phyloP scores from a whole-genome alignment of 2,113 vertebrate genomes.

The Saguinus midas region DNA sequence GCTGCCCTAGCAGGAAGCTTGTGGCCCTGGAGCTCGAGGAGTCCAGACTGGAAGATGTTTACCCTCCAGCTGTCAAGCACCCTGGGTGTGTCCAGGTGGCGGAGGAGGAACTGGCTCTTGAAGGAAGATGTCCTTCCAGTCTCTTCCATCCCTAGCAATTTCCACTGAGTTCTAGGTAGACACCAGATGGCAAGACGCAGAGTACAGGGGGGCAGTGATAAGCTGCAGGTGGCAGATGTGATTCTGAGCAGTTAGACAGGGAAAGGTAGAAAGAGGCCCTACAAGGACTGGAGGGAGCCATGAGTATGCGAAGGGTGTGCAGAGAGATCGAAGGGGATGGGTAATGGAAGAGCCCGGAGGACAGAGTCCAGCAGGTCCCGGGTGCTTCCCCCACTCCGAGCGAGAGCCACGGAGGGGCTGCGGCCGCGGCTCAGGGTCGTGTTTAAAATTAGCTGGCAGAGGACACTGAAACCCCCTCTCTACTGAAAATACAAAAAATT shows the following conservation, averaged over 20 bases:
- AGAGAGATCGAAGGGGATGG: background rate
- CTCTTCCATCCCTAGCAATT: background rate
- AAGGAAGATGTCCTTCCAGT: background rate
- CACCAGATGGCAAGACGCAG: fast-evolving
- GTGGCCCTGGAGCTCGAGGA: background rate
- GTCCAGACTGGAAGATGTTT: background rate
- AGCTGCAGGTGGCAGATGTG: background rate
- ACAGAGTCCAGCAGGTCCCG: background rate
- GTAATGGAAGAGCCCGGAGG: background rate
- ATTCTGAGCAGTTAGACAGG: background rate
- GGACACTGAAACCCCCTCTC: no score
- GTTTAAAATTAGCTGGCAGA: no score
- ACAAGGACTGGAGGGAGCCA: background rate
- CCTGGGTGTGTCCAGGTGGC: background rate
- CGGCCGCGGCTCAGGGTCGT: no score
- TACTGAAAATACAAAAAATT: no score
- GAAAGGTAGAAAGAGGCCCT: background rate
- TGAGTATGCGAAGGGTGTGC: background rate
- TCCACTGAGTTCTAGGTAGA: background rate
- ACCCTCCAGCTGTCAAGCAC: background rate
- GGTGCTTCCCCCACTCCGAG: no score
- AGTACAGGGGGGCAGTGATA: fast-evolving
- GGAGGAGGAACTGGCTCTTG: background rate
- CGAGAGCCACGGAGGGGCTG: no score
- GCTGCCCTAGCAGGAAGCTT: background rate